Evolutionary conservation across 2,888 invertebrate genomes (phyloP).

Genomic region (Drosophila flavopinicola): DNA sequence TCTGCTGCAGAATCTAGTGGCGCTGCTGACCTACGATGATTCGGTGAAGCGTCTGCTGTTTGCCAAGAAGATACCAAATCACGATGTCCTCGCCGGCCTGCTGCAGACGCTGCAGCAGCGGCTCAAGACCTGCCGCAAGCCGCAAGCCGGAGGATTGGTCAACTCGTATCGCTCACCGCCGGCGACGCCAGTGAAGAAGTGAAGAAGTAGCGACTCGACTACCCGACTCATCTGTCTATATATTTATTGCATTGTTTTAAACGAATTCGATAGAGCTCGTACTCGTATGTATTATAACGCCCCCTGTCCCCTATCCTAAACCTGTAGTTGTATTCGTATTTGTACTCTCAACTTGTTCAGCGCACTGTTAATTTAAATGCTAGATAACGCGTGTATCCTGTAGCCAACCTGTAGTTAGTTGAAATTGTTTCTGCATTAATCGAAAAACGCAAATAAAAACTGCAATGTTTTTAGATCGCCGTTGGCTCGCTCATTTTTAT

Average conservation of each 20-base stretch:
- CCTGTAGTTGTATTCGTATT: constrained; percentile 63
- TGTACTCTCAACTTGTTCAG: constrained; percentile 65
- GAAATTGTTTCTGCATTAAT: constrained; percentile 74
- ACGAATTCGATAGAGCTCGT: constrained; percentile 47
- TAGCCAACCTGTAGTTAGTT: constrained; percentile 70
- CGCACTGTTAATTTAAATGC: constrained; percentile 72
- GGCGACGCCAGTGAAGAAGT: constrained; percentile 67
- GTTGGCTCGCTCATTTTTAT: neutral
- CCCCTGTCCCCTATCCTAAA: constrained; percentile 10
- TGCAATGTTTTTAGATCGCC: neutral
- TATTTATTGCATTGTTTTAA: constrained; percentile 76
- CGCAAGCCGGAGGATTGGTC: constrained; percentile 58
- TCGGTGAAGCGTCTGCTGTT: constrained; percentile 94
- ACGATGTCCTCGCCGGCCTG: constrained; percentile 93
- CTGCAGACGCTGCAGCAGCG: constrained; percentile 92
- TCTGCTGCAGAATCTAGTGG: constrained; percentile 96
- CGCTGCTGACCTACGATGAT: constrained; percentile 95
- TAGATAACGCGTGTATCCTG: constrained; percentile 27
- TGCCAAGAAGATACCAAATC: constrained; percentile 94
- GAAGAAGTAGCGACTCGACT: too few relatives aligned
- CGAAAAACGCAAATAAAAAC: constrained; percentile 31
- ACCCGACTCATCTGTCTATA: too few relatives aligned
- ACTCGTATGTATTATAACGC: constrained; percentile 65
- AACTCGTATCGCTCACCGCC: constrained; percentile 81
- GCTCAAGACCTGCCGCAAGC: constrained; percentile 88